phyloP scores from a whole-genome alignment of 2,113 vertebrate genomes.

The Oryzias curvinotus region DNA sequence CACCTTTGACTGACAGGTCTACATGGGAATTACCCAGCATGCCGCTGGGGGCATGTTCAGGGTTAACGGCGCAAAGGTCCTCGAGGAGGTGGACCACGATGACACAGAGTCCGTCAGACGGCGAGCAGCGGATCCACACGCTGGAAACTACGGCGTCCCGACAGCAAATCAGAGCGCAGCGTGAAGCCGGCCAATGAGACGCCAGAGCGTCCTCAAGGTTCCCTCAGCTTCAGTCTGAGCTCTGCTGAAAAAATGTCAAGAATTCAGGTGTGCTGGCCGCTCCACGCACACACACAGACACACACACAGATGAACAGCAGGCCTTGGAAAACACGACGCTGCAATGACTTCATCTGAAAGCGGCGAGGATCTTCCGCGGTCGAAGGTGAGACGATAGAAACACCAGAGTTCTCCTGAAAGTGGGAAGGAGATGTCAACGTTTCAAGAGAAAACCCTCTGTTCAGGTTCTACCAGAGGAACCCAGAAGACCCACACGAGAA shows the following conservation, averaged over 20 bases:
- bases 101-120: too few species aligned
- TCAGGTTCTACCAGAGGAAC: conserved; percentile 6
- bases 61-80: too few species aligned
- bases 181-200: conserved; percentile 23
- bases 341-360: not conserved
- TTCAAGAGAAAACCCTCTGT: not conserved
- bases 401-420: not conserved
- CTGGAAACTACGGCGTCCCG: conserved; percentile 5
- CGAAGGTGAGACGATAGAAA: not conserved
- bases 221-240: conserved; percentile 45
- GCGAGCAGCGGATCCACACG: conserved; percentile 9
- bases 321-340: not conserved
- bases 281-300: not conserved
- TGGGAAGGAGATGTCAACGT: too few species aligned
- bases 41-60: too few species aligned
- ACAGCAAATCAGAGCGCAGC: conserved; percentile 33
- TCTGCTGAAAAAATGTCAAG: conserved; percentile 63
- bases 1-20: too few species aligned
- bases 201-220: conserved; percentile 25
- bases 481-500: too few species aligned
- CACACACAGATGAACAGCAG: not conserved
- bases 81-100: too few species aligned
- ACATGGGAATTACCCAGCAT: too few species aligned
- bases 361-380: not conserved
- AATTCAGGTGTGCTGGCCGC: conserved; percentile 39